Evolutionary conservation across 2,113 vertebrate genomes (phyloP).

Genomic region (Theropithecus gelada): DNA sequence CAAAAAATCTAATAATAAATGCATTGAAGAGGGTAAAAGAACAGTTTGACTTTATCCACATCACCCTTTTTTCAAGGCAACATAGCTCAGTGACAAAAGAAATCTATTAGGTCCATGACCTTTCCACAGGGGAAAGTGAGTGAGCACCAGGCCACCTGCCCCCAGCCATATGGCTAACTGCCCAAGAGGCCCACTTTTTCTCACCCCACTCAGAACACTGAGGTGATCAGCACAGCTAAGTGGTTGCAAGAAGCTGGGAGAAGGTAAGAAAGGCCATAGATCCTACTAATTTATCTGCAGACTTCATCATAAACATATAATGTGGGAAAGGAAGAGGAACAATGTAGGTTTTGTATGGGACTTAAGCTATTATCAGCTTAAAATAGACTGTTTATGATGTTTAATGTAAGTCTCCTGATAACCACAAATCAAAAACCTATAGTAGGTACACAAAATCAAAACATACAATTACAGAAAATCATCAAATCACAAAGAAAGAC

Average conservation of each 20-base stretch:
- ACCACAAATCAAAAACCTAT: neutral
- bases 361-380: neutral
- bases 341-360: neutral
- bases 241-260: neutral
- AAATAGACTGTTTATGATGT: neutral
- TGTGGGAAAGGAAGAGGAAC: neutral
- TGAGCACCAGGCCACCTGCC: neutral
- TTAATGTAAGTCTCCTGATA: neutral
- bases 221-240: neutral
- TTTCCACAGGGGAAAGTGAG: neutral
- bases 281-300: neutral
- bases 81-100: neutral
- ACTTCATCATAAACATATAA: neutral
- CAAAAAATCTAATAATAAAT: neutral
- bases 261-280: neutral
- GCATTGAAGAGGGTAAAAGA: neutral
- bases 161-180: rapidly evolving
- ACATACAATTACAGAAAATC: neutral
- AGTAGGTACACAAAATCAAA: neutral
- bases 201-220: neutral
- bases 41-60: neutral
- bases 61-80: neutral
- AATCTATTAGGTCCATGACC: neutral
- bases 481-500: neutral
- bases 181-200: neutral